Evolutionary conservation across 2,888 invertebrate genomes (phyloP).

Genomic region (Lasiommata megera): DNA sequence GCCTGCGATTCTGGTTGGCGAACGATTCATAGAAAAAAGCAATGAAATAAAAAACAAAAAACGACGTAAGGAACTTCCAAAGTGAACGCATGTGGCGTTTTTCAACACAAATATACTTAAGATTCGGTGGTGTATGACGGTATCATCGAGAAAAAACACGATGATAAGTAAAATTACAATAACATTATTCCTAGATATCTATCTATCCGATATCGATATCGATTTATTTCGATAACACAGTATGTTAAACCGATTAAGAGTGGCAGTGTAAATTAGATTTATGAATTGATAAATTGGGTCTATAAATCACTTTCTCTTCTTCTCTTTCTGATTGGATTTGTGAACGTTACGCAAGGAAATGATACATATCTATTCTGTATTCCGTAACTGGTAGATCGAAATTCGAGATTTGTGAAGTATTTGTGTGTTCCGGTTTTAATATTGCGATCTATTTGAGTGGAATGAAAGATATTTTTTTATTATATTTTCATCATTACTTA

Average conservation of each 20-base stretch:
- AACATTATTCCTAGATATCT: neutral
- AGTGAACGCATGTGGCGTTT: no score
- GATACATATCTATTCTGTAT: neutral
- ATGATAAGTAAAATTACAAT: no score
- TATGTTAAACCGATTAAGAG: neutral
- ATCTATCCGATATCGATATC: neutral
- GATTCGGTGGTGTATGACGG: no score
- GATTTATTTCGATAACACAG: neutral
- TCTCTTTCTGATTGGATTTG: neutral
- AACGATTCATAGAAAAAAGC: no score
- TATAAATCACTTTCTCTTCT: conserved; percentile 1
- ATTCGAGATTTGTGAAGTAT: neutral
- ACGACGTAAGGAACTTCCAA: no score
- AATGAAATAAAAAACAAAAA: no score
- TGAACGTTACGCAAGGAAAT: neutral
- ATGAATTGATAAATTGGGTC: neutral
- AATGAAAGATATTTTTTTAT: no score
- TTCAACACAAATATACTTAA: no score
- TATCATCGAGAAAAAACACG: neutral
- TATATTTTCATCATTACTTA: no score
- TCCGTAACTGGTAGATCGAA: neutral
- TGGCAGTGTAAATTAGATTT: neutral
- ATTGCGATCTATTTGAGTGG: no score
- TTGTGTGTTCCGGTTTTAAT: neutral
- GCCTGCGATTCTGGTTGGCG: no score